phyloP scores from a whole-genome alignment of 1,140 invertebrate genomes.

The Pseudomyrmex pallidus region DNA sequence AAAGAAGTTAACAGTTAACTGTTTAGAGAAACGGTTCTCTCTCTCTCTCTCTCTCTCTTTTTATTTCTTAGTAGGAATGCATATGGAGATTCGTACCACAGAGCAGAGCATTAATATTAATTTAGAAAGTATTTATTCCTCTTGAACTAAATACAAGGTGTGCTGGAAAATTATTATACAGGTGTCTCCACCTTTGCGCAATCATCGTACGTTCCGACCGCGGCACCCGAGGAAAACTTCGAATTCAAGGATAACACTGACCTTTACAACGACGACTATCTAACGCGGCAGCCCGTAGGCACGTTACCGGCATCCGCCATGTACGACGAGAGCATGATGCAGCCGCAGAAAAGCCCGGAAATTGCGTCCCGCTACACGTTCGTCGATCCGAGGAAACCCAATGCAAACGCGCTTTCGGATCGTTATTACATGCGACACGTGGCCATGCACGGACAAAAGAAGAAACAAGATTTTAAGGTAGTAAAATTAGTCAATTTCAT shows the following conservation, averaged over 20 bases:
- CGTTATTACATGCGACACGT: constrained; percentile 81
- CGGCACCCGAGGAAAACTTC: constrained; percentile 87
- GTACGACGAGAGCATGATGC: constrained; percentile 83
- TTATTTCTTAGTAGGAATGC: constrained; percentile 1
- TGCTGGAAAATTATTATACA: constrained; percentile 71
- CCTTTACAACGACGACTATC: constrained; percentile 81
- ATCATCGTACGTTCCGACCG: constrained; percentile 79
- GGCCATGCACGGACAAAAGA: constrained; percentile 78
- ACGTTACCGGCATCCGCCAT: constrained; percentile 83
- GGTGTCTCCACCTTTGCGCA: constrained; percentile 85
- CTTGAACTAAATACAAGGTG: background rate
- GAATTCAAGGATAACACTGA: constrained; percentile 88
- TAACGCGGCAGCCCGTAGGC: constrained; percentile 81
- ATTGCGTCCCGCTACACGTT: constrained; percentile 80
- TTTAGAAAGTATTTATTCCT: constrained; percentile 8
- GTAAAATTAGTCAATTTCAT: no score
- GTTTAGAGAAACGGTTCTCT: background rate
- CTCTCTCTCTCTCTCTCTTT: background rate
- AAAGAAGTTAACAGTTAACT: no score
- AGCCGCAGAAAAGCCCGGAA: constrained; percentile 78
- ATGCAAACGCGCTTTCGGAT: constrained; percentile 78
- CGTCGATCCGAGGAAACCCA: constrained; percentile 77
- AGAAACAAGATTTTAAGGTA: constrained; percentile 86
- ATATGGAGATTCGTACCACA: background rate
- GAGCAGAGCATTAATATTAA: constrained; percentile 29